These are phyloP conservation scores for Lepidurus arcticus DNA, from an alignment of 1,140 invertebrate genomes.

Conservation along the genomic window DNA sequence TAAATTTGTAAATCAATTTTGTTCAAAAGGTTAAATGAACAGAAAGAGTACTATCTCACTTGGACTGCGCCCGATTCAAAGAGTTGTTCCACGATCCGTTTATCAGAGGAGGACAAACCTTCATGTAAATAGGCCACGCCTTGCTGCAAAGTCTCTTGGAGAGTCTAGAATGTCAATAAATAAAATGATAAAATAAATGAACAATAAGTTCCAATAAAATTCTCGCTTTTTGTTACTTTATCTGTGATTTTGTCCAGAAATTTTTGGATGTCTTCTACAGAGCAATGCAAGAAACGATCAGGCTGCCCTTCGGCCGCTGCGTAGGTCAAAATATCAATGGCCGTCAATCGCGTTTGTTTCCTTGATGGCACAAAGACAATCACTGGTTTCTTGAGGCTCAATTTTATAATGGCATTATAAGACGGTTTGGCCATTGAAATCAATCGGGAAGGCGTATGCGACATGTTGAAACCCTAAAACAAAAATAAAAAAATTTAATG, in stretches of 20 bases:
- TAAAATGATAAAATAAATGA: constrained; percentile 26
- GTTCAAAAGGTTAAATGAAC: too few relatives aligned
- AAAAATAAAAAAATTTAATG: constrained; percentile 28
- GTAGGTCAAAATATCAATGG: constrained; percentile 90
- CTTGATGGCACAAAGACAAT: constrained; percentile 95
- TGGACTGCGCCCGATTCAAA: constrained; percentile 92
- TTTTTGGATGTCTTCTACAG: constrained; percentile 62
- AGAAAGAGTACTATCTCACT: constrained; percentile 36
- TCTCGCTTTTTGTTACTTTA: constrained; percentile 51
- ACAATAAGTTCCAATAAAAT: background rate
- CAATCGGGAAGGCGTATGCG: constrained; percentile 89
- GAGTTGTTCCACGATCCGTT: constrained; percentile 82
- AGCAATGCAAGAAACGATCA: constrained; percentile 79
- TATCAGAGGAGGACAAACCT: constrained; percentile 75
- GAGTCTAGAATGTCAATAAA: constrained; percentile 50
- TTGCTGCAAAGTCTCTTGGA: constrained; percentile 78
- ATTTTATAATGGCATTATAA: constrained; percentile 86
- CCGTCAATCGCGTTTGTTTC: constrained; percentile 86
- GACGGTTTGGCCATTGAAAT: constrained; percentile 96
- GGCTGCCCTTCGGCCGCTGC: constrained; percentile 80
- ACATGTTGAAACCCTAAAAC: constrained; percentile 86
- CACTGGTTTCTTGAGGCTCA: constrained; percentile 81
- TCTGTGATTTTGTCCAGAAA: constrained; percentile 82
- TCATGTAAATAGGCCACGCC: constrained; percentile 98
- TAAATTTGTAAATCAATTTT: too few relatives aligned